Conservation (phyloP, 2,113 vertebrate species). For the Apaloderma vittatum region DNA sequence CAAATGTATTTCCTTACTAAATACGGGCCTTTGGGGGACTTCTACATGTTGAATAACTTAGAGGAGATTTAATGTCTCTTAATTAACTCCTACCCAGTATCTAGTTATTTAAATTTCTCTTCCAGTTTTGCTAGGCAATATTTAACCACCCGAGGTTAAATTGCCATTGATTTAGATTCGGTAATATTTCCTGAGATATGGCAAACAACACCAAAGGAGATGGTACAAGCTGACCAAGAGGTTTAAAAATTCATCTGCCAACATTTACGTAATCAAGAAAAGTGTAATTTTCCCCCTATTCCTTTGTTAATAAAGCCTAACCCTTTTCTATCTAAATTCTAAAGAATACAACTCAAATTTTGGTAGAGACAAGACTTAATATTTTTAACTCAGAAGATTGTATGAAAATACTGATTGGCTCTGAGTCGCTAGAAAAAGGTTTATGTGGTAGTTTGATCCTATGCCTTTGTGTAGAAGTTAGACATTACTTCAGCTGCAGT, state of each 20-base stretch:
- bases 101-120: not conserved
- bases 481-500: not conserved
- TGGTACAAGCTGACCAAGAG: not conserved
- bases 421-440: not conserved
- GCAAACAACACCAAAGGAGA: not conserved
- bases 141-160: not conserved
- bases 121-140: not conserved
- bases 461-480: not conserved
- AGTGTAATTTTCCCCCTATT: not conserved
- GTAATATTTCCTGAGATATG: not conserved
- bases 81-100: not conserved
- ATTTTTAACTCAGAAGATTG: not conserved
- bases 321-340: not conserved
- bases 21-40: not conserved
- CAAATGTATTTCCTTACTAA: not conserved
- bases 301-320: not conserved
- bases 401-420: not conserved
- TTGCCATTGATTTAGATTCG: not conserved
- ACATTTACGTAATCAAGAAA: not conserved
- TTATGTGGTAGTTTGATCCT: not conserved
- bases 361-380: not conserved
- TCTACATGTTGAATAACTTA: not conserved
- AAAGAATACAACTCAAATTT: not conserved
- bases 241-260: not conserved
- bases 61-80: not conserved